These are phyloP conservation scores for Imbricaverruca yamaguchii DNA, from an alignment of 2,888 invertebrate genomes.

Conservation along the genomic window DNA sequence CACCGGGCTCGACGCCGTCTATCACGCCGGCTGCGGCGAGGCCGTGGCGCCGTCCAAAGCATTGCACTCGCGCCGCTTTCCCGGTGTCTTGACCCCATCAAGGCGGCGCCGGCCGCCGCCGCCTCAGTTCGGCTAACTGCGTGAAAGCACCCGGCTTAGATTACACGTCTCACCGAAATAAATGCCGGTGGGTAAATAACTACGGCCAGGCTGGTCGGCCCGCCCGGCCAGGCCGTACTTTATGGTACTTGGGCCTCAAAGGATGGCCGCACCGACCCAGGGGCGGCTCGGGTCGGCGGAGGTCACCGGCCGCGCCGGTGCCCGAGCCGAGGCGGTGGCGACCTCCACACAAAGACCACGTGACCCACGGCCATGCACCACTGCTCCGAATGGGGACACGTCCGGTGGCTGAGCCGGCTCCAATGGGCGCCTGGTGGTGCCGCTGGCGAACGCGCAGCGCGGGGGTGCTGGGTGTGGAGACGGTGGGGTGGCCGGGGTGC, in stretches of 20 bases:
- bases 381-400: slow-evolving; percentile 25
- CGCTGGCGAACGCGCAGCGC: background rate
- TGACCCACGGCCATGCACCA: background rate
- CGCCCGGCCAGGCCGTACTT: background rate
- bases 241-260: background rate
- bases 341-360: background rate
- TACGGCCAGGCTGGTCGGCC: background rate
- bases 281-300: background rate
- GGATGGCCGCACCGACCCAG: background rate
- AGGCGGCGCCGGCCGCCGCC: background rate
- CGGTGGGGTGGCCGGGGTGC: too few relatives aligned
- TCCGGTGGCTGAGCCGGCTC: background rate
- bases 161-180: background rate
- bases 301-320: background rate
- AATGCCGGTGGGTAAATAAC: background rate
- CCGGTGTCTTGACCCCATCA: background rate
- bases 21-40: background rate
- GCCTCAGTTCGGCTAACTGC: background rate
- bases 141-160: background rate
- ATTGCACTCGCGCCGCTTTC: background rate
- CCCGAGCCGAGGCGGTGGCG: background rate
- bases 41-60: background rate
- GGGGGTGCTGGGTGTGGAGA: too few relatives aligned
- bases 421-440: background rate
- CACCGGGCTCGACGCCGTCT: too few relatives aligned